Evolutionary conservation across 2,888 invertebrate species (phyloP).

Genomic region (Trissolcus brochymenae): DNA sequence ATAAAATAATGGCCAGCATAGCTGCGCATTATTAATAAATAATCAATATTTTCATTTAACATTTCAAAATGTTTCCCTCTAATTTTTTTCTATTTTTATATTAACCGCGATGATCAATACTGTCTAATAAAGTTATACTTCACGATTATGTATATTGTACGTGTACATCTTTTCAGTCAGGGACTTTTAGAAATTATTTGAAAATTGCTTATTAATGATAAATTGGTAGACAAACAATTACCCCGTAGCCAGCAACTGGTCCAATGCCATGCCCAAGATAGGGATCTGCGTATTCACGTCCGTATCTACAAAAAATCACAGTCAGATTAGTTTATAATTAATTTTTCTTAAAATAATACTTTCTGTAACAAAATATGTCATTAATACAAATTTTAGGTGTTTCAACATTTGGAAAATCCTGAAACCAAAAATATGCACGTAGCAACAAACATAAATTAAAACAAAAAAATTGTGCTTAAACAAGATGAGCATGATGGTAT

Average conservation of each 20-base stretch:
- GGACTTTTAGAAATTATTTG: not conserved
- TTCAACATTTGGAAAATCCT: too few relatives aligned
- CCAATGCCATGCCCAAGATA: conserved; percentile 97
- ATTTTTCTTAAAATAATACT: too few relatives aligned
- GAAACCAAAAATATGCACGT: not conserved
- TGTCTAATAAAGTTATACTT: not conserved
- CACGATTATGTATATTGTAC: not conserved
- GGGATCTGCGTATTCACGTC: conserved; percentile 94
- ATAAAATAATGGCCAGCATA: too few relatives aligned
- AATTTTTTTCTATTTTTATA: not conserved
- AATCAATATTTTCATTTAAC: not conserved
- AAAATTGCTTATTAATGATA: not conserved
- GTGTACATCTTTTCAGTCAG: not conserved
- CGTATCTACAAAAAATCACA: conserved; percentile 81
- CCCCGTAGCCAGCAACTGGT: conserved; percentile 97
- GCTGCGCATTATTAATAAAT: not conserved
- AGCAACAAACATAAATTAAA: not conserved
- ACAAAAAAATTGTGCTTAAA: not conserved
- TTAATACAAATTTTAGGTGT: conserved; percentile 1
- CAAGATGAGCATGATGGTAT: not conserved
- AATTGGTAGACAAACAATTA: conserved; percentile 77
- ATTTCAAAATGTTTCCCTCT: not conserved
- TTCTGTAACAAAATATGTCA: not conserved
- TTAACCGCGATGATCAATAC: too few relatives aligned
- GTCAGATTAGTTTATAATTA: not conserved